phyloP scores from a whole-genome alignment of 2,113 vertebrate genomes.

The Muscicapa adusta region DNA sequence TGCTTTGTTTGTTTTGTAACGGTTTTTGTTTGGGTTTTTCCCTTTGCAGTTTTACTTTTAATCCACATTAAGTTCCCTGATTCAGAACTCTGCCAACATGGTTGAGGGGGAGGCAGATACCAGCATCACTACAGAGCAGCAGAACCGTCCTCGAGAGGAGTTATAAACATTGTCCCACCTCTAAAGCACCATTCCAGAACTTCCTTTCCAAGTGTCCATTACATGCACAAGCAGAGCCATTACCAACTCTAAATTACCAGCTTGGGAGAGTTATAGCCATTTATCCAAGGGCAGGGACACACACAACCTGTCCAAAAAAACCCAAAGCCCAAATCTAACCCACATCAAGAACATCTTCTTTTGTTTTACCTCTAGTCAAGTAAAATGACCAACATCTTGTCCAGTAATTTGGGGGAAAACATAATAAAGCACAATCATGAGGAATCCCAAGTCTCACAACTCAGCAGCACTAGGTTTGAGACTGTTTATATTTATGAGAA shows the following conservation, averaged over 20 bases:
- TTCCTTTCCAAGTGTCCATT: not conserved
- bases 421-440: not conserved
- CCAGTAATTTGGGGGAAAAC: not conserved
- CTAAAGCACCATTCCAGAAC: not conserved
- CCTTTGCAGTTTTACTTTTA: not conserved
- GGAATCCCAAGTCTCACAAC: not conserved
- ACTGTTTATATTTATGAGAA: not conserved
- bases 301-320: not conserved
- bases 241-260: not conserved
- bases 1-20: not conserved
- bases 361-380: not conserved
- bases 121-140: not conserved
- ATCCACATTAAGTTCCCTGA: not conserved
- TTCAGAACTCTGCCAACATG: not conserved
- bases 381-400: not conserved
- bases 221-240: not conserved
- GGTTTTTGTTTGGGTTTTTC: not conserved
- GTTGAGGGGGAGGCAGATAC: not conserved
- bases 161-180: not conserved
- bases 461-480: not conserved
- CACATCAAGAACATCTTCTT: not conserved
- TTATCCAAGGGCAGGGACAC: fast-evolving
- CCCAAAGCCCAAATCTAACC: not conserved
- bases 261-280: not conserved
- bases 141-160: not conserved